Evolutionary conservation across 2,797 vertebrate species (phyloP), one percentile per base, ranked within the genome.

Genomic region (Notolepis coatsorum): DNA sequence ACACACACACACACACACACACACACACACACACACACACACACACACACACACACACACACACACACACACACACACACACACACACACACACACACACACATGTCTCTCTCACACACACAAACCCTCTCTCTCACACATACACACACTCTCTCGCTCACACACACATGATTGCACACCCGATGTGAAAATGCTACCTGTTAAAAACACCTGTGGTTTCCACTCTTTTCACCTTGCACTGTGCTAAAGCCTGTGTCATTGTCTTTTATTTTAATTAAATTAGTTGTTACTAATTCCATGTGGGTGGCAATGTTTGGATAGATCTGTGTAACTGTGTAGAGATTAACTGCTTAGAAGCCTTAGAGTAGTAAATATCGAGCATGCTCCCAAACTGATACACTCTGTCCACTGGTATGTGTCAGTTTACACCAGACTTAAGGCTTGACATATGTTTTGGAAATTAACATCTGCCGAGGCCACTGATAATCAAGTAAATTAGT

Each of bases 361-460:
- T n/a, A n/a, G n/a, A n/a, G n/a, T n/a, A n/a, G 75, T 68, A 81
- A 85, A 89, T 83, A 84, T 84, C 75, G 53, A 80, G 83, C 60
- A 85, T 89, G 89, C 55, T 87, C 81, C 84, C 84, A 82, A 91
- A 89, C 81, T 85, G 87, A 91, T 92, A 88, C 89, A 89, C 82
- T 85, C 81, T 83, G 82, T 85, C 86, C 84, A 84, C 75, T 82
- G 85, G 71, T 88, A 84, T n/a, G 79, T 91, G 90, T n/a, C n/a
- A n/a, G n/a, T 92, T 89, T 90, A 88, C 85, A 86, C 73, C 71
- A 62, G 69, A 69, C 82, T 91, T 90, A 92, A 90, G 82, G 84
- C 70, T 79, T 89, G 84, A 91, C 91, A 92, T 89, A 87, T 93
- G 88, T 90, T 91, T 86, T 75, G 77, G 74, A 87, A 91, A 87